Evolutionary conservation across 1,140 invertebrate species (phyloP), one percentile per base, ranked within the genome.

Genomic region (Nebria ingens): DNA sequence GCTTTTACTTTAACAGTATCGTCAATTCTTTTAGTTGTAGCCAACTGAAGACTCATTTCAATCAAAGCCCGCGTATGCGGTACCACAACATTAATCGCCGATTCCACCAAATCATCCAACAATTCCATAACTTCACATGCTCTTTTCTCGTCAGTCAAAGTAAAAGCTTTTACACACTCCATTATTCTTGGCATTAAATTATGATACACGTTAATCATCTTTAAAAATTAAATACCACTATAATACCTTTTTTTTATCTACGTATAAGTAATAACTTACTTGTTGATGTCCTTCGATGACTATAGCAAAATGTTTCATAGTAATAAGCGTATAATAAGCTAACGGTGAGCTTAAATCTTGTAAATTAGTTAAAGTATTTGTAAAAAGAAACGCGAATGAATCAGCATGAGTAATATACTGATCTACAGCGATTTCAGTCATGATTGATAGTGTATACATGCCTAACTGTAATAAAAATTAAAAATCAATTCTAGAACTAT

Each of bases 91-190:
- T 68, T 62, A 6, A 84, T 74, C 56, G 81, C 80, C 65, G 75
- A 80, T 61, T 90, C 86, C 25, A 82, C 75, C 50, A 91, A 70
- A 59, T 82, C 82, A 65, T 90, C 84, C 55, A 89, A 74, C 12
- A 91, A 70, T 64, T 88, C 85, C 58, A 91, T 78, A 2, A 79
- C 75, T 57, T 83, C 75, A 58, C 76, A 70, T 61, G 85, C 77
- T 68, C 76, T 50, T 57, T 75, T 75, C 2, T 78, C 76, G 64
- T 86, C 76, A 56, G 82, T 75, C 15, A 62, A 25, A 12, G 78
- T 65, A 55, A 87, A 71, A 11, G 74, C 68, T 53, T 74, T 72
- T 15, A 87, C 74, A 1, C 81, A 73, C 51, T 76, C 72, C 19
- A 88, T 71, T 13, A 86, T 70, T 25, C 74, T 68, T 2, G 85